phyloP scores from a whole-genome alignment of 2,113 vertebrate species.

The Macquaria ambigua region DNA sequence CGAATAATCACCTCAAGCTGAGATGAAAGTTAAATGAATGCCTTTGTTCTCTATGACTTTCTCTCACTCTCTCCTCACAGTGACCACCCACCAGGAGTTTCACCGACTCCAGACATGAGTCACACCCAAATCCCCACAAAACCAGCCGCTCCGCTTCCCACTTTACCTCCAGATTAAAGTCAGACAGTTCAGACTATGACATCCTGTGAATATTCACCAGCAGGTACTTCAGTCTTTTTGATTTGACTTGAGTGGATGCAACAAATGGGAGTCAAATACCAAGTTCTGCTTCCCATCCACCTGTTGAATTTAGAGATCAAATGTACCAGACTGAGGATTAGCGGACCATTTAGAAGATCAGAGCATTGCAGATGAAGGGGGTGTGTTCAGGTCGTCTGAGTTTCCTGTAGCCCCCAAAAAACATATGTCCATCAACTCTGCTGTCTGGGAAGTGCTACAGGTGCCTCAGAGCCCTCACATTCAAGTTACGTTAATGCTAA shows the following conservation, averaged over 20 bases:
- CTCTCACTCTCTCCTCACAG: slow-evolving; percentile 52
- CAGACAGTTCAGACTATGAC: slow-evolving; percentile 20
- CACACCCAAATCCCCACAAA: slow-evolving; percentile 43
- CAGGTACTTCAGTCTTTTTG: slow-evolving; percentile 44
- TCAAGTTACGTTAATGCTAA: background rate
- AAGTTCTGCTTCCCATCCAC: slow-evolving; percentile 50
- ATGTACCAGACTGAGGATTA: slow-evolving; percentile 73
- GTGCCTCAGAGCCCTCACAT: slow-evolving; percentile 26
- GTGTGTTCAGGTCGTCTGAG: slow-evolving; percentile 42
- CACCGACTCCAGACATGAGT: slow-evolving; percentile 70
- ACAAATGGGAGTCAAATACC: slow-evolving; percentile 40
- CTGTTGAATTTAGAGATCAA: slow-evolving; percentile 71
- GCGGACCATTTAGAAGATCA: slow-evolving; percentile 45
- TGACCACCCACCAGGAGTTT: slow-evolving; percentile 79
- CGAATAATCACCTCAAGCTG: slow-evolving; percentile 64
- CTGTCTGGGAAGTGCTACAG: slow-evolving; percentile 34
- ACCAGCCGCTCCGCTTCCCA: slow-evolving; percentile 18
- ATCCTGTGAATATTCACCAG: slow-evolving; percentile 30
- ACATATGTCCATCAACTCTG: slow-evolving; percentile 43
- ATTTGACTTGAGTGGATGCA: slow-evolving; percentile 36
- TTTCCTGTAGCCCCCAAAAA: slow-evolving; percentile 31
- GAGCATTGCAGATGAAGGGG: slow-evolving; percentile 53
- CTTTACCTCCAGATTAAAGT: slow-evolving; percentile 41
- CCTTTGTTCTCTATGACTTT: slow-evolving; percentile 74
- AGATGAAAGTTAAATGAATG: slow-evolving; percentile 74